A percentile compares a stretch with the other conserved stretches of the same genome.
Conservation (phyloP, 2,888 invertebrate species). For the Eupithecia vulgata region DNA sequence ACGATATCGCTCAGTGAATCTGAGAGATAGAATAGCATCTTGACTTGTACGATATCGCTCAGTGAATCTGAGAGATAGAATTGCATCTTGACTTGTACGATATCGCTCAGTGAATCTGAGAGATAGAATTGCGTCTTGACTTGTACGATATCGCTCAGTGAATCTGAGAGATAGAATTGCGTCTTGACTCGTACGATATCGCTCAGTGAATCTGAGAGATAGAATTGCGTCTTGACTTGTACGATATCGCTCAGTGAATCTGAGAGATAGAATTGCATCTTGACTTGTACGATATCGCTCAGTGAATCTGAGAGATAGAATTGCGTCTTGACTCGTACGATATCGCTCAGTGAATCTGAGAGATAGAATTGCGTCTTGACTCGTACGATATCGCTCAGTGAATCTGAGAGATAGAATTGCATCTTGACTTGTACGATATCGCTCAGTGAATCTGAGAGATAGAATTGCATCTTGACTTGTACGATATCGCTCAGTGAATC, state of each 20-base stretch:
- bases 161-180: too few species aligned
- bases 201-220: constrained; percentile 5
- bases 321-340: background rate
- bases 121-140: too few species aligned
- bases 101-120: background rate
- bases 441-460: constrained; percentile 5
- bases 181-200: background rate
- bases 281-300: background rate
- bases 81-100: background rate
- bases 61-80: too few species aligned
- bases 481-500: background rate
- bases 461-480: constrained; percentile 1
- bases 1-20: background rate
- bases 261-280: too few species aligned
- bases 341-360: background rate
- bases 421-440: background rate
- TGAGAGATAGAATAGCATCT: too few species aligned
- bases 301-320: too few species aligned
- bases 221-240: constrained; percentile 1
- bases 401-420: too few species aligned
- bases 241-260: background rate
- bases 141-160: background rate
- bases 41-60: background rate
- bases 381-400: constrained; percentile 1
- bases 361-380: too few species aligned